phyloP scores from a whole-genome alignment of 1,140 invertebrate species.

The Bombus sibiricus region DNA sequence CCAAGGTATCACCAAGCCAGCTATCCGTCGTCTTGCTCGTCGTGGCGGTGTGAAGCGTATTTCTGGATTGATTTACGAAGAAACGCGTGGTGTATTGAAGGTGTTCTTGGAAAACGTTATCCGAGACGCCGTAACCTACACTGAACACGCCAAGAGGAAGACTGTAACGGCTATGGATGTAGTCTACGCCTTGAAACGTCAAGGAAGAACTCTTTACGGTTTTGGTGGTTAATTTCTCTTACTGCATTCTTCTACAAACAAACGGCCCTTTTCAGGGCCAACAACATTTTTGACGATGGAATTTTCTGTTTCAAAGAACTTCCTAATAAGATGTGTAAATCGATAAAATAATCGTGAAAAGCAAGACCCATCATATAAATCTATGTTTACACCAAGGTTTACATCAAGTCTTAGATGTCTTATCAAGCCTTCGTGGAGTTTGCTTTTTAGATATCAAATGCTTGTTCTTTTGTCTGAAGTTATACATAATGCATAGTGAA shows the following conservation, averaged over 20 bases:
- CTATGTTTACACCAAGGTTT: too few species aligned
- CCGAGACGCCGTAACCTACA: constrained; percentile 63
- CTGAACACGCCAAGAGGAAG: constrained; percentile 61
- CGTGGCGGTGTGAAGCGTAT: constrained; percentile 66
- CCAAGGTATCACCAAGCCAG: constrained; percentile 64
- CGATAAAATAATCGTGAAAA: neutral
- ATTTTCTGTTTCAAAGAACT: neutral
- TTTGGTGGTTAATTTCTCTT: constrained; percentile 59
- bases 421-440: too few species aligned
- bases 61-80: constrained; percentile 64
- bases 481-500: too few species aligned
- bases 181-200: constrained; percentile 61
- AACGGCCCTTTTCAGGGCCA: constrained; percentile 69
- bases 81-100: constrained; percentile 61
- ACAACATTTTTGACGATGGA: constrained; percentile 1
- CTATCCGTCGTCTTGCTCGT: constrained; percentile 60
- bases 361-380: too few species aligned
- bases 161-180: constrained; percentile 65
- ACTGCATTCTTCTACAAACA: neutral
- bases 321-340: neutral
- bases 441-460: too few species aligned
- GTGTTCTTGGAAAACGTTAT: constrained; percentile 64
- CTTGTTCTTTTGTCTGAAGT: too few species aligned
- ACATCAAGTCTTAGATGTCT: too few species aligned
- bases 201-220: constrained; percentile 66